Evolutionary conservation across 2,888 invertebrate genomes (phyloP).

Genomic region (Drosophila lacicola): DNA sequence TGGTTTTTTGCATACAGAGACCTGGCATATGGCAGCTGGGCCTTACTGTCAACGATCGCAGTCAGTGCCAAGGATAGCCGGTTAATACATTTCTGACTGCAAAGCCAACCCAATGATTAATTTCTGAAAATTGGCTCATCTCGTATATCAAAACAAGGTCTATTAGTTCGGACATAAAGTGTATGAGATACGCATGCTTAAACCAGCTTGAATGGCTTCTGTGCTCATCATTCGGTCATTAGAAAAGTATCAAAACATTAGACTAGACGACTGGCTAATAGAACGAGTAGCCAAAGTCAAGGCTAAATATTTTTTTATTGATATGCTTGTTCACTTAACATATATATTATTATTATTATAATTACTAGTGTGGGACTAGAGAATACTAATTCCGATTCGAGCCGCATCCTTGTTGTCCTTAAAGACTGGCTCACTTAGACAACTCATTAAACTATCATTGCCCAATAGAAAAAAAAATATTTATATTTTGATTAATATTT

Average conservation of each 20-base stretch:
- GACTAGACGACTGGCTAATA: background rate
- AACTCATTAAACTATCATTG: too few relatives aligned
- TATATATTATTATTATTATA: too few relatives aligned
- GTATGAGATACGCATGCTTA: background rate
- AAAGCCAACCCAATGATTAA: background rate
- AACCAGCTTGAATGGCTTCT: background rate
- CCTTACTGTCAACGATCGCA: slow-evolving; percentile 11
- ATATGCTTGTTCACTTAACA: too few relatives aligned
- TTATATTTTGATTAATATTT: too few relatives aligned
- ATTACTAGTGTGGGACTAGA: too few relatives aligned
- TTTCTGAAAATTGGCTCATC: slow-evolving; percentile 6
- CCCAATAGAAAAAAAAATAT: too few relatives aligned
- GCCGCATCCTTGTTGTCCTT: too few relatives aligned
- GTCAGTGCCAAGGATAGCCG: slow-evolving; percentile 25
- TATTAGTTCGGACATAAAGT: background rate
- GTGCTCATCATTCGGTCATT: background rate
- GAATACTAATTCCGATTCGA: too few relatives aligned
- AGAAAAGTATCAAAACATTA: background rate
- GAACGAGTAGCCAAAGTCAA: background rate
- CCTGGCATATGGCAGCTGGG: slow-evolving; percentile 22
- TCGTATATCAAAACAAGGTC: background rate
- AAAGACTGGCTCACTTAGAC: too few relatives aligned
- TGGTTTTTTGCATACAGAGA: slow-evolving; percentile 33
- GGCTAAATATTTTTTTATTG: background rate
- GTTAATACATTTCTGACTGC: slow-evolving; percentile 16